These are phyloP conservation scores for Octomys mimax DNA, from an alignment of 2,797 vertebrate genomes.

Conservation along the genomic window DNA sequence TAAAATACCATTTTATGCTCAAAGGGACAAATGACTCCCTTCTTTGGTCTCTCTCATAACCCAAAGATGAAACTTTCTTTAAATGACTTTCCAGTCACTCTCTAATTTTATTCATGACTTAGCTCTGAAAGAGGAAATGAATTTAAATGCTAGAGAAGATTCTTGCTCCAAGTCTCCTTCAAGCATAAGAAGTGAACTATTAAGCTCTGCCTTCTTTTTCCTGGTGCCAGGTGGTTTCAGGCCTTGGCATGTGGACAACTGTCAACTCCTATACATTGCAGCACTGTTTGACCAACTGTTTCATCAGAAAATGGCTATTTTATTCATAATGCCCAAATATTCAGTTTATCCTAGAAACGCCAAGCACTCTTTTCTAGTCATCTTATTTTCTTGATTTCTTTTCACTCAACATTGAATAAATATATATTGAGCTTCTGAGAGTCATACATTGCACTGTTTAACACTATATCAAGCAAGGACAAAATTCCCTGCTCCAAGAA, in stretches of 20 bases:
- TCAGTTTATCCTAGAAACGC: not conserved
- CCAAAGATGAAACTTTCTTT: slow-evolving; percentile 12
- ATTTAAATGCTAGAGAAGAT: slow-evolving; percentile 37
- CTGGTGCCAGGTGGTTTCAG: slow-evolving; percentile 12
- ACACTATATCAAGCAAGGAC: not conserved
- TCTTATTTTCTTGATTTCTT: slow-evolving; percentile 8
- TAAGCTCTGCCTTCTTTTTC: slow-evolving; percentile 3
- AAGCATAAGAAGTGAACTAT: slow-evolving; percentile 1
- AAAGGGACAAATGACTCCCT: not conserved
- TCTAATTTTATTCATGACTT: slow-evolving; percentile 29
- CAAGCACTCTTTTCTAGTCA: not conserved
- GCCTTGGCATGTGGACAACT: slow-evolving; percentile 2
- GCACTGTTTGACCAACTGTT: slow-evolving; percentile 14
- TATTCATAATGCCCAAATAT: not conserved
- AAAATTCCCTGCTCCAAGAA: not conserved
- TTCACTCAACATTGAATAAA: not conserved
- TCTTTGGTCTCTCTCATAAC: not conserved
- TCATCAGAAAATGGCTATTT: slow-evolving; percentile 13
- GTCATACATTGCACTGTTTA: not conserved
- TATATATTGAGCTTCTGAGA: not conserved
- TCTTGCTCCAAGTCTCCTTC: slow-evolving; percentile 2
- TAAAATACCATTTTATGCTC: not conserved
- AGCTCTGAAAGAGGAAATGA: not conserved
- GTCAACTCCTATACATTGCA: slow-evolving; percentile 4
- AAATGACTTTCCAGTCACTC: slow-evolving; percentile 15